Evolutionary conservation across 2,888 invertebrate species (phyloP), one percentile per base, ranked within the genome.

Genomic region (Meliscaeva auricollis): DNA sequence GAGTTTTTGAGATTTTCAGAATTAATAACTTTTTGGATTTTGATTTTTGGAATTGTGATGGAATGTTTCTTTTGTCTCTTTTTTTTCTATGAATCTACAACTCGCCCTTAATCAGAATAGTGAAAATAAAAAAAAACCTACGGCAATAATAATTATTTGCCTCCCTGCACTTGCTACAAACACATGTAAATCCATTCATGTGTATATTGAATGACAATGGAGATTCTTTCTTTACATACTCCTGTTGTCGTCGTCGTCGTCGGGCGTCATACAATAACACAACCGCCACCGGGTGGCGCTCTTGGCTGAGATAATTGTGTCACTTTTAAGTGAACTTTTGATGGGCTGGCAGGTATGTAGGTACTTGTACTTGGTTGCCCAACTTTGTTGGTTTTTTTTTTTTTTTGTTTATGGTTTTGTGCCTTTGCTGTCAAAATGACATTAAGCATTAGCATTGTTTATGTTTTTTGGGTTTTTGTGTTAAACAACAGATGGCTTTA

Each of bases 251-350:
- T n/a, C n/a, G n/a, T n/a, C n/a, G n/a, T n/a, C n/a, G n/a, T n/a
- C n/a, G n/a, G n/a, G n/a, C 13, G 5, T 11, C 50, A 22, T 26
- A 60, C 41, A 17, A 46, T 13, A 64, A 44, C 30, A 52, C 20
- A 6, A 11, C 48, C 11, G n/a, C 11, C 46, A 32, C 64, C 64
- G 17, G 52, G 50, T 32, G 73, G 50, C 52, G 66, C 48, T 48
- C 35, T 66, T 35, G n/a, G 50, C 50, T 15, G 74, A 58, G 73
- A 70, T 84, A 74, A 75, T 83, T 83, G 75, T 84, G 79, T 84
- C 84, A 75, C 56, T 72, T 79, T 75, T 79, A 60, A 76, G 66
- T 84, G 84, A 84, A 79, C 75, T 79, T 79, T 79, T 84, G 79
- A 84, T 79, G 58, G 75, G 9, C 58, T 58, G 58, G 13, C 35